phyloP scores from a whole-genome alignment of 2,797 vertebrate species.

The Huso huso region DNA sequence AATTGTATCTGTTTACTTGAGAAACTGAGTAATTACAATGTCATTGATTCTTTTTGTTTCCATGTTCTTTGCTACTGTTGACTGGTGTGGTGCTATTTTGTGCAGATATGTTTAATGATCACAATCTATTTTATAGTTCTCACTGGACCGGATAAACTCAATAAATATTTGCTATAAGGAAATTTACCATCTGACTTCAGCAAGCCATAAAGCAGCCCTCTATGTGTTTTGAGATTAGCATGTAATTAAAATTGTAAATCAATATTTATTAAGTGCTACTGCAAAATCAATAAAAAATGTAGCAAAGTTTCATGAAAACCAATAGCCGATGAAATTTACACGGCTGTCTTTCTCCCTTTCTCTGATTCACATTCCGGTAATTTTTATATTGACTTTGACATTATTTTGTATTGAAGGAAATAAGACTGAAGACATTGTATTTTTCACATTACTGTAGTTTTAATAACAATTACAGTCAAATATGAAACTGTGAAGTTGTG shows the following conservation, averaged over 20 bases:
- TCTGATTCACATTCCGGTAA: conserved; percentile 15
- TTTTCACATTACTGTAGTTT: conserved; percentile 12
- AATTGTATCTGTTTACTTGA: neutral
- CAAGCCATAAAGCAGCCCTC: conserved; percentile 57
- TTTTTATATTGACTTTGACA: conserved; percentile 26
- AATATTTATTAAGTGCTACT: conserved; percentile 64
- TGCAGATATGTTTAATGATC: conserved; percentile 75
- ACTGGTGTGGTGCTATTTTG: conserved; percentile 59
- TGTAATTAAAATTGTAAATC: conserved; percentile 65
- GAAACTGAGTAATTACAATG: conserved; percentile 62
- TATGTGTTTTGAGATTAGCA: conserved; percentile 58
- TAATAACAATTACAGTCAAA: conserved; percentile 11
- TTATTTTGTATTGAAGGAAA: conserved; percentile 13
- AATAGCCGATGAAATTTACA: conserved; percentile 21
- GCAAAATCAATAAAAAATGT: conserved; percentile 51
- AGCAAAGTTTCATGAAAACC: conserved; percentile 46
- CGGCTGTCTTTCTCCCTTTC: conserved; percentile 3
- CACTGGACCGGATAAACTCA: conserved; percentile 65
- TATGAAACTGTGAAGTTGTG: too few relatives aligned
- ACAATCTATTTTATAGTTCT: conserved; percentile 72
- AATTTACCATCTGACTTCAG: conserved; percentile 68
- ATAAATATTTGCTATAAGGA: conserved; percentile 67
- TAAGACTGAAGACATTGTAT: conserved; percentile 5
- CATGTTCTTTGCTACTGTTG: conserved; percentile 53
- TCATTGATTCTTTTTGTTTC: conserved; percentile 62